A percentile compares a stretch with the other conserved stretches of the same genome.
Evolutionary conservation across 2,797 vertebrate species (phyloP).

Genomic region (Poeciliopsis presidionis): DNA sequence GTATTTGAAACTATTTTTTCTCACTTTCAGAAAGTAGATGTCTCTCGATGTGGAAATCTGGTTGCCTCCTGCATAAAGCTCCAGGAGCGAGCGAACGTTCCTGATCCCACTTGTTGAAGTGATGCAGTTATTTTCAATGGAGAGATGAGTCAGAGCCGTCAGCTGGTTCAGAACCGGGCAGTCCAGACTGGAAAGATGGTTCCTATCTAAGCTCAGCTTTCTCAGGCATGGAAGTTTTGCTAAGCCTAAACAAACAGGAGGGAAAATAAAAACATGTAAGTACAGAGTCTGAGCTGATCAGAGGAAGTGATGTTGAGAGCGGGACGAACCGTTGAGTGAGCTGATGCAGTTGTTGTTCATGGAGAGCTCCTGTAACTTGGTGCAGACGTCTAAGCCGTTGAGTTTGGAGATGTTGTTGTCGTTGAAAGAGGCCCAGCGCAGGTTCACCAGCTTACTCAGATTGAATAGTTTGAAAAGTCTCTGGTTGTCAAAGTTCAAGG

Average conservation of each 20-base stretch:
- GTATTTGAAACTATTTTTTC: background rate
- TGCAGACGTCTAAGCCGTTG: slow-evolving; percentile 83
- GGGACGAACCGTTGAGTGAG: slow-evolving; percentile 81
- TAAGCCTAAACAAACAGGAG: slow-evolving; percentile 74
- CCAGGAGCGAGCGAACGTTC: slow-evolving; percentile 79
- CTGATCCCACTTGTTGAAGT: slow-evolving; percentile 83
- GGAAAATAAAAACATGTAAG: slow-evolving; percentile 7
- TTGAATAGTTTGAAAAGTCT: slow-evolving; percentile 83
- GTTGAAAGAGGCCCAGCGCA: slow-evolving; percentile 89
- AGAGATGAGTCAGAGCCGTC: slow-evolving; percentile 84
- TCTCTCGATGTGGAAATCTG: slow-evolving; percentile 83
- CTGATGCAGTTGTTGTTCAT: slow-evolving; percentile 86
- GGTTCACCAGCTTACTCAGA: slow-evolving; percentile 84
- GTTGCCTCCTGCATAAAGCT: slow-evolving; percentile 88
- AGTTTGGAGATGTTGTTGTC: slow-evolving; percentile 85
- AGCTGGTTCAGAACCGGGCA: slow-evolving; percentile 79
- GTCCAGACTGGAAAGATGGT: slow-evolving; percentile 82
- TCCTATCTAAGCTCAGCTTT: slow-evolving; percentile 85
- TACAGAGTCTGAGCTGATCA: background rate
- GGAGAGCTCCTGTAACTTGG: slow-evolving; percentile 86
- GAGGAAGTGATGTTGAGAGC: background rate
- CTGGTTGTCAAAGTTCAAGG: slow-evolving; percentile 86
- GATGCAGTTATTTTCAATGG: slow-evolving; percentile 87
- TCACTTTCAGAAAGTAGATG: slow-evolving; percentile 87
- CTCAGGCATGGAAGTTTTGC: slow-evolving; percentile 80